phyloP scores from a whole-genome alignment of 2,797 vertebrate species.

The Sebastes baramenuke region DNA sequence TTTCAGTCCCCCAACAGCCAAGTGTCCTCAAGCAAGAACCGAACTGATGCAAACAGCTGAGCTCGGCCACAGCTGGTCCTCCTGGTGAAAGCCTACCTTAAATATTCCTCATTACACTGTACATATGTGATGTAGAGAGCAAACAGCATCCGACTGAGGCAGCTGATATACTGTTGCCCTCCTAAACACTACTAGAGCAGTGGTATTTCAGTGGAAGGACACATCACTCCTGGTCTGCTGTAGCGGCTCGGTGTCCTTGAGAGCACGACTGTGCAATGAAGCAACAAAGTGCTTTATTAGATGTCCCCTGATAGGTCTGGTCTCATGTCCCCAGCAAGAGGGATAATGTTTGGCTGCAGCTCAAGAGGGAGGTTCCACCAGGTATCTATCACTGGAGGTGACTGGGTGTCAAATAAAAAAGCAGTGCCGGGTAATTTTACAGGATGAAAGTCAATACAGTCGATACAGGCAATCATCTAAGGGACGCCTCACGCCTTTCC shows the following conservation, averaged over 20 bases:
- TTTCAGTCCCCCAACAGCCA: background rate
- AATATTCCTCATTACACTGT: background rate
- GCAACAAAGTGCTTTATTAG: constrained; percentile 54
- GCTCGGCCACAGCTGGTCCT: background rate
- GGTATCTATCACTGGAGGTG: constrained; percentile 54
- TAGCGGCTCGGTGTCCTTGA: constrained; percentile 38
- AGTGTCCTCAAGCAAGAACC: background rate
- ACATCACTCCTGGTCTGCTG: background rate
- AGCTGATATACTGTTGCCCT: background rate
- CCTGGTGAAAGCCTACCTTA: background rate
- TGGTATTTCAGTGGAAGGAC: constrained; percentile 9
- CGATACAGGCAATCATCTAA: constrained; percentile 49
- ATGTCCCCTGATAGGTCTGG: constrained; percentile 15
- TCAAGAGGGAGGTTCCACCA: constrained; percentile 25
- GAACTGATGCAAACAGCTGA: background rate
- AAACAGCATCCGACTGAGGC: background rate
- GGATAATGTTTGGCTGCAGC: constrained; percentile 36
- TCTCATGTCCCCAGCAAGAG: constrained; percentile 20
- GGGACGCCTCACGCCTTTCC: constrained; percentile 21
- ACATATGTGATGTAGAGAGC: background rate
- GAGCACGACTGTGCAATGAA: constrained; percentile 12
- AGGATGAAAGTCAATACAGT: constrained; percentile 52
- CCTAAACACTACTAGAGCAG: background rate
- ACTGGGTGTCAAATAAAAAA: constrained; percentile 62
- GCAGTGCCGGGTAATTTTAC: constrained; percentile 49